Percentiles rank a stretch among this genome's conserved stretches.
Conservation (phyloP, 2,113 vertebrate species). For the Grus americana region DNA sequence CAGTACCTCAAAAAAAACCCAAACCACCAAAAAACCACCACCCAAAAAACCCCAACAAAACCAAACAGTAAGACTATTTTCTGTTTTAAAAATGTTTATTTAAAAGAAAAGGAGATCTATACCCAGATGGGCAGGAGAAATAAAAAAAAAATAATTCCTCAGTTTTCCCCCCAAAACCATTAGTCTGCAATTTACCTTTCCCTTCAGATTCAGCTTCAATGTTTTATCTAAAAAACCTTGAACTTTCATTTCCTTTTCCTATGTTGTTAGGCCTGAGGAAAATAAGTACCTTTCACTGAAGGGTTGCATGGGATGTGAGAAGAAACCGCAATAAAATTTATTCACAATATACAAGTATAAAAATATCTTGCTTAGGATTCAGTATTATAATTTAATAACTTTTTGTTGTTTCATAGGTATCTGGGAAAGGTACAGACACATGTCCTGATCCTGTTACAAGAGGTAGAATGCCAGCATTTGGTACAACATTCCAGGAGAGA, state of each 20-base stretch:
- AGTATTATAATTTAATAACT: slow-evolving; percentile 89
- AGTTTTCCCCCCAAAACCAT: background rate
- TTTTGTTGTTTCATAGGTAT: slow-evolving; percentile 88
- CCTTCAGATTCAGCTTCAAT: slow-evolving; percentile 34
- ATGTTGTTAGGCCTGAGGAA: slow-evolving; percentile 30
- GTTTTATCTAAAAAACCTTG: background rate
- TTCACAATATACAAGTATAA: slow-evolving; percentile 77
- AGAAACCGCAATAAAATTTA: slow-evolving; percentile 70
- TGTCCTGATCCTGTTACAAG: slow-evolving; percentile 93
- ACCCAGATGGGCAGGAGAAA: slow-evolving; percentile 14
- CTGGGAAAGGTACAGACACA: slow-evolving; percentile 91
- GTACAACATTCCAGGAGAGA: slow-evolving; percentile 98
- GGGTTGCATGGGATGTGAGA: slow-evolving; percentile 36
- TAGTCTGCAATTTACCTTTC: slow-evolving; percentile 6
- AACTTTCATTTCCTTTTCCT: slow-evolving; percentile 26
- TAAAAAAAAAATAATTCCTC: background rate
- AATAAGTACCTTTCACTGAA: slow-evolving; percentile 53
- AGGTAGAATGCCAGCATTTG: slow-evolving; percentile 96
- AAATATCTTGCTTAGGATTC: slow-evolving; percentile 77
- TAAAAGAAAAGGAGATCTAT: slow-evolving; percentile 56
- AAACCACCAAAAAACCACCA: too few species aligned
- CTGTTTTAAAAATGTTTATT: slow-evolving; percentile 60
- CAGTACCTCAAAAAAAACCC: background rate
- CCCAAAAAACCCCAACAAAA: background rate
- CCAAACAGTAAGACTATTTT: background rate